Evolutionary conservation across 1,140 invertebrate species (phyloP), one percentile per base, ranked within the genome.

Genomic region (Carposina sasakii): DNA sequence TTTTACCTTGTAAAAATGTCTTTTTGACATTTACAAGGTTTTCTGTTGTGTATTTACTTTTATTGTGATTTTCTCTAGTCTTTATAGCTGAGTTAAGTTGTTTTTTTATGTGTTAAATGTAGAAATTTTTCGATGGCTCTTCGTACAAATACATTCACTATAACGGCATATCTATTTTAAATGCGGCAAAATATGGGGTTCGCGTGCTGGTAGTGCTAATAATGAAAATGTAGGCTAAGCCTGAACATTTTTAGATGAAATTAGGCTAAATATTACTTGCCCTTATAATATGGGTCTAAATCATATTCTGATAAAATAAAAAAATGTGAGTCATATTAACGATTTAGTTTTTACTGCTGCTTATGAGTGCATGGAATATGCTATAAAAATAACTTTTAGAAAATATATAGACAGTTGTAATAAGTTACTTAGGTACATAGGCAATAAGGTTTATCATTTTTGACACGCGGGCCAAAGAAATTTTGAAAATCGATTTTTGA

Each of bases 291-390:
- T 20, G 36, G 41, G 41, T 43, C 33, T 8, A n/a, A 36, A 15
- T 8, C 15, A 43, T 19, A 28, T 40, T 40, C 19, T 26, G 28
- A 36, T 8, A 36, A 17, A 17, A 36, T 17, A 36, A 30, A 48
- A 52, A 67, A 77, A 81, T 81, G 77, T 81, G 75, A 81, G 77
- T 81, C 76, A 81, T 39, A 61, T 54, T 68, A 67, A 56, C 63
- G 60, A 72, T 62, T 66, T 60, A 63, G 49, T 72, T 71, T 73
- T 59, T 69, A 67, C 50, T 48, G 65, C 74, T 68, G 71, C 76
- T 77, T 77, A 72, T 66, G 67, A 69, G 30, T 62, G 63, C 63
- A 74, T 70, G 51, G 33, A 45, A 60, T 48, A 69, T 71, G 73
- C 73, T 21, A 34, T 59, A 60, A 61, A 65, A 63, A 64, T 71